Evolutionary conservation across 2,113 vertebrate genomes (phyloP).

Genomic region (Chamaetylas fuelleborni): DNA sequence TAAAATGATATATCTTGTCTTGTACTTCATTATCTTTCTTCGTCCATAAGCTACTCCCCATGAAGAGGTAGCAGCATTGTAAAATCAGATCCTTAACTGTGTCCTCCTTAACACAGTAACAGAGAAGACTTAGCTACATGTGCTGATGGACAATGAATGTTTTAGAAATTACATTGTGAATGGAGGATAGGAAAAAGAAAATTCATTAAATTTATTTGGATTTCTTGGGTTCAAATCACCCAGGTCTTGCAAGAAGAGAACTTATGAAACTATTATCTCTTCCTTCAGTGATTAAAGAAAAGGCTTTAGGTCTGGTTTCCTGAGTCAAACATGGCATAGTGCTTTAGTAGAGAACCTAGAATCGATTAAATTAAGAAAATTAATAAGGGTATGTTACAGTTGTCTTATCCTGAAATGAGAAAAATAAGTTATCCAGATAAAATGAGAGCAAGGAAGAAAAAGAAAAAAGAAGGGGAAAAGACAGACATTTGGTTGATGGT

Average conservation of each 20-base stretch:
- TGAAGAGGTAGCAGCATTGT: neutral
- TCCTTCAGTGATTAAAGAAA: neutral
- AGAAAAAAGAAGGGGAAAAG: neutral
- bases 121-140: neutral
- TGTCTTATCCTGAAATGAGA: neutral
- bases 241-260: neutral
- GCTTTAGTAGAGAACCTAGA: neutral
- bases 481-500: neutral
- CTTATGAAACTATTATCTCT: neutral
- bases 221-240: neutral
- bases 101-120: neutral
- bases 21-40: neutral
- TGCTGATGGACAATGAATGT: neutral
- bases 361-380: neutral
- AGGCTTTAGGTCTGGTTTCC: neutral
- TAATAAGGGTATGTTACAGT: neutral
- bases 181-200: neutral
- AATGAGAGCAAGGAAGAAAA: rapidly evolving
- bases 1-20: neutral
- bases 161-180: neutral
- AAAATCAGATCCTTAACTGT: neutral
- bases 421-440: neutral
- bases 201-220: neutral
- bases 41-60: neutral
- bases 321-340: neutral